Evolutionary conservation across 1,140 invertebrate genomes (phyloP).

Genomic region (Danaus melanippus): DNA sequence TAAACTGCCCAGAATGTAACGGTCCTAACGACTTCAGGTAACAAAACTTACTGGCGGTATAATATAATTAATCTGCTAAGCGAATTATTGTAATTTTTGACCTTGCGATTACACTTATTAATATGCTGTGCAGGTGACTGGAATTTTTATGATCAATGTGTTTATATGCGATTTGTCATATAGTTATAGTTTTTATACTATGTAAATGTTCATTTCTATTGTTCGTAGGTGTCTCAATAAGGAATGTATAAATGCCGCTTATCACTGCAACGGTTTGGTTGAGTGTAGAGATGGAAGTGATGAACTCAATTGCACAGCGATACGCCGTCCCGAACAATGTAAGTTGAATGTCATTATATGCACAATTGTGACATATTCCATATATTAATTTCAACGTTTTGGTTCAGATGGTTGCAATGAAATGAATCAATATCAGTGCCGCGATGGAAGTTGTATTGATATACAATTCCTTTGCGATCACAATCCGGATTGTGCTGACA

Average conservation of each 20-base stretch:
- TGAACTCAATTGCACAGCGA: constrained; percentile 71
- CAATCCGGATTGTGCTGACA: constrained; percentile 76
- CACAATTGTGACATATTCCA: too few relatives aligned
- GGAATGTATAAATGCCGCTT: constrained; percentile 61
- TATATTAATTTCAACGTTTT: neutral
- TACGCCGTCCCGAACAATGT: constrained; percentile 29
- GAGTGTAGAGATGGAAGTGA: constrained; percentile 85
- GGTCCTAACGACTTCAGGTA: constrained; percentile 55
- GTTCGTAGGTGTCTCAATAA: constrained; percentile 49
- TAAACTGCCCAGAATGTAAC: constrained; percentile 61
- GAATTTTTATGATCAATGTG: too few relatives aligned
- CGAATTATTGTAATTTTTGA: neutral
- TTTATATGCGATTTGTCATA: too few relatives aligned
- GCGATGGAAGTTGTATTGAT: constrained; percentile 81
- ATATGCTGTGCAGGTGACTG: neutral
- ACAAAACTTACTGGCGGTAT: constrained; percentile 7
- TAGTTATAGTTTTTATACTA: constrained; percentile 2
- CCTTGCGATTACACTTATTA: constrained; percentile 1
- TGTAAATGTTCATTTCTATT: constrained; percentile 22
- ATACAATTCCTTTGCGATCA: constrained; percentile 78
- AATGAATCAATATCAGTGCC: constrained; percentile 60
- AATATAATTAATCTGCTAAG: constrained; percentile 4
- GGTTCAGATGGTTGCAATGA: constrained; percentile 52
- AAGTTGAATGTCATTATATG: constrained; percentile 15
- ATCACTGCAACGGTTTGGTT: constrained; percentile 62